Base-by-base conservation (phyloP, 2,113 vertebrate genomes). In the Toxostoma redivivum region DNA sequence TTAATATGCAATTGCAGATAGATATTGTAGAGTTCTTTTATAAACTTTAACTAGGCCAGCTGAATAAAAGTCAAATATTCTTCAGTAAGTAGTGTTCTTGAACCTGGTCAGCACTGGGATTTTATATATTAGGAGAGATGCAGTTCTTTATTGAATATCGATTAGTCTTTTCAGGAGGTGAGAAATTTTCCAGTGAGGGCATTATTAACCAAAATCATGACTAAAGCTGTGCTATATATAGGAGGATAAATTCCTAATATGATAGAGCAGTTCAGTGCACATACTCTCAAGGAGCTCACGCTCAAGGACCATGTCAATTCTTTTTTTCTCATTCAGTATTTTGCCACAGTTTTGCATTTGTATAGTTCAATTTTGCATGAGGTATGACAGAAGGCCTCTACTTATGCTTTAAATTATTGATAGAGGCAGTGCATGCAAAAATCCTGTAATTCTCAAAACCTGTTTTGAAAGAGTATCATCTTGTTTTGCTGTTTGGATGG, bases 41-140 rank as follows among this genome's bases (percentile, higher is more conserved):
- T 81, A 89, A 91, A 44, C 64, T 85, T 92, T 76, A 93, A 71
- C 67, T 92, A 56, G 72, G 85, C 27, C 54, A 91, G 73, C 85
- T 95, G 89, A 97, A 92, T 96, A 92, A 96, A 96, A 97, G 91
- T 88, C 37, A 95, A 95, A 71, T 96, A 85, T 71, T 91, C 53
- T 51, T 86, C 81, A 73, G 6, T 76, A 95, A 74, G 44, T 47
- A 57, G 48, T 65, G 35, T n/a, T 79, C 77, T 90, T 72, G 62
- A 94, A 80, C 60, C 20, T 50, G 74, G 61, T 62, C 51, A 86
- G 66, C 58, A 47, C 3, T 57, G 38, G 73, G 47, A 51, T 80
- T 94, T 97, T 97, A 37, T 92, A 56, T 87, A 23, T 82, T 97
- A 95, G 88, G 37, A 88, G 90, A 97, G 94, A 86, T 69, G 1